Evolutionary conservation across 1,140 invertebrate species (phyloP), one percentile per base, ranked within the genome.

Genomic region (Zaprionus lachaisei): DNA sequence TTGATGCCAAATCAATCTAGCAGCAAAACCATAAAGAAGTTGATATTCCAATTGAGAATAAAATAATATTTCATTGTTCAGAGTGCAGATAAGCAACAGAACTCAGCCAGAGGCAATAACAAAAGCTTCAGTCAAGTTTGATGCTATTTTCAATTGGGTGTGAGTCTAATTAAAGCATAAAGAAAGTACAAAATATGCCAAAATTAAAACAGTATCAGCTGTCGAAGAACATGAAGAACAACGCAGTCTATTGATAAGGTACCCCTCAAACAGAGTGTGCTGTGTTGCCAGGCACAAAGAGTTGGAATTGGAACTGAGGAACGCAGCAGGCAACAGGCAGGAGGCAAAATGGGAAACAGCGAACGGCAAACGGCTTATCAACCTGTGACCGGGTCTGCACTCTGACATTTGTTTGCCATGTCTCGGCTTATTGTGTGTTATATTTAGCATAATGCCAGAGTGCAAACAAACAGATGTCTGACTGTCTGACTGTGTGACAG

Each of bases 401-500:
- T 62, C 22, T 75, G 67, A 71, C 67, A 75, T 75, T 75, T 63
- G 58, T 64, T 57, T 58, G 68, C 61, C 15, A 37, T 31, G 41
- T n/a, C 31, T 72, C 41, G 14, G 73, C 47, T 62, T 77, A 71
- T 72, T 67, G 44, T 68, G 44, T 72, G 63, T 60, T 80, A 73
- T 77, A 68, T 80, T 77, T 80, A 77, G 65, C 64, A 73, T 80
- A 72, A 80, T 77, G 60, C 37, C 63, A 69, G 72, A 77, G 77
- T 54, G 73, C 66, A 77, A 56, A 63, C 58, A 54, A 69, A 57
- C 26, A 56, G 47, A 62, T 76, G 55, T 65, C 55, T 65, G 44
- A 54, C 49, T 44, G 38, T 41, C 28, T 49, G 22, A 12, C 65
- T 44, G 44, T 67, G n/a, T 44, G 24, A 9, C 20, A 58, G 31